Base-by-base conservation (phyloP, 2,888 invertebrate species). In the Mythimna vitellina region DNA sequence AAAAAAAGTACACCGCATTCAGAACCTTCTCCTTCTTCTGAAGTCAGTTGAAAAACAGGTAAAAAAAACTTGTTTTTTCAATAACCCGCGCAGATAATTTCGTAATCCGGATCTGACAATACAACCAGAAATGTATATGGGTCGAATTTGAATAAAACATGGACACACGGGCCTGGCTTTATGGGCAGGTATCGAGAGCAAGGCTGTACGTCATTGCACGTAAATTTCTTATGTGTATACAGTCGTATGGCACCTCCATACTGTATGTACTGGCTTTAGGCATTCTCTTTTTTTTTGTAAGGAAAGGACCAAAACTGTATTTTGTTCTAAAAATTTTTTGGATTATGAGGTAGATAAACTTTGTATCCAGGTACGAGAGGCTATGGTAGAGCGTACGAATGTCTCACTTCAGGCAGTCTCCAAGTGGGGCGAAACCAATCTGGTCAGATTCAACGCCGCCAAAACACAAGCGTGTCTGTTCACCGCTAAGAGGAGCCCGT, bases 91-190 rank as follows among this genome's bases (percentile, higher is more conserved):
- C 29, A 12, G n/a, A 38, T 58, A 25, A 25, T 75, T 58, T 53
- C 25, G 17, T 61, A 46, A 42, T 51, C 12, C 35, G 10, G 51
- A 46, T 76, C 66, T 76, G 69, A 57, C 81, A 53, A 63, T 68
- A 65, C 61, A 65, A 61, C 58, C 68, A 29, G 49, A 76, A 81
- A 76, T 76, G 72, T 72, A 85, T 78, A 71, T 78, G 71, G 84
- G 78, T 80, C 85, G 65, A 79, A 82, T 85, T 85, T 85, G 84
- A 85, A 85, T 85, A 86, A 85, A 73, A 86, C 83, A 85, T 86
- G 69, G 42, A 53, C 65, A 76, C 83, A 77, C 77, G 64, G 51
- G 80, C 65, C 49, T 62, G 58, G 57, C 53, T 86, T 85, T 86
- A 82, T 80, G 72, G 68, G 60, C 25, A 65, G 35, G 79, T 82